Evolutionary conservation across 2,797 vertebrate species (phyloP).

Genomic region (Kryptopterus vitreolus): DNA sequence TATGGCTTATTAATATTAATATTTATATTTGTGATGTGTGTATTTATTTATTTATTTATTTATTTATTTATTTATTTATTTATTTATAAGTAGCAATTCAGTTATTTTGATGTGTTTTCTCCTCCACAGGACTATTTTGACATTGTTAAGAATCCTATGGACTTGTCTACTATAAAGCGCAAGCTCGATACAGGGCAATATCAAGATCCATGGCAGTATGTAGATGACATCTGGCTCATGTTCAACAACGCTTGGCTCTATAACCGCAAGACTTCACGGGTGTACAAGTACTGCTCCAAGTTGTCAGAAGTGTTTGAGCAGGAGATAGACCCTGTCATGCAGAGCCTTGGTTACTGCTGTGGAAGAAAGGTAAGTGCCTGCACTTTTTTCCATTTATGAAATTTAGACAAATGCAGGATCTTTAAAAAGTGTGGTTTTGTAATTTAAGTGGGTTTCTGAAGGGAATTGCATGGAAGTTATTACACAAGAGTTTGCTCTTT

Average conservation of each 20-base stretch:
- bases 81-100: too few relatives aligned
- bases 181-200: slow-evolving; percentile 97
- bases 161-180: slow-evolving; percentile 95
- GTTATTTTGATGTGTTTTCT: too few relatives aligned
- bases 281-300: slow-evolving; percentile 90
- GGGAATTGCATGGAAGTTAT: too few relatives aligned
- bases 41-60: not conserved
- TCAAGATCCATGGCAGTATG: slow-evolving; percentile 90
- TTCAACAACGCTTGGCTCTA: slow-evolving; percentile 93
- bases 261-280: slow-evolving; percentile 87
- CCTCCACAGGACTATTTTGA: slow-evolving; percentile 95
- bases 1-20: not conserved
- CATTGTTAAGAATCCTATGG: slow-evolving; percentile 97
- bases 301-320: slow-evolving; percentile 88
- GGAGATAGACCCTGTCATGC: slow-evolving; percentile 90
- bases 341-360: slow-evolving; percentile 87
- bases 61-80: too few relatives aligned
- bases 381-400: too few relatives aligned
- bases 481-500: too few relatives aligned
- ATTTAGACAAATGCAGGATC: too few relatives aligned
- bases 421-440: too few relatives aligned
- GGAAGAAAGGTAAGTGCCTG: slow-evolving; percentile 81
- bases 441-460: not conserved
- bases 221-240: slow-evolving; percentile 92
- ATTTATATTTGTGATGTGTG: not conserved